phyloP scores from a whole-genome alignment of 2,797 vertebrate species.

The Lacerta agilis region DNA sequence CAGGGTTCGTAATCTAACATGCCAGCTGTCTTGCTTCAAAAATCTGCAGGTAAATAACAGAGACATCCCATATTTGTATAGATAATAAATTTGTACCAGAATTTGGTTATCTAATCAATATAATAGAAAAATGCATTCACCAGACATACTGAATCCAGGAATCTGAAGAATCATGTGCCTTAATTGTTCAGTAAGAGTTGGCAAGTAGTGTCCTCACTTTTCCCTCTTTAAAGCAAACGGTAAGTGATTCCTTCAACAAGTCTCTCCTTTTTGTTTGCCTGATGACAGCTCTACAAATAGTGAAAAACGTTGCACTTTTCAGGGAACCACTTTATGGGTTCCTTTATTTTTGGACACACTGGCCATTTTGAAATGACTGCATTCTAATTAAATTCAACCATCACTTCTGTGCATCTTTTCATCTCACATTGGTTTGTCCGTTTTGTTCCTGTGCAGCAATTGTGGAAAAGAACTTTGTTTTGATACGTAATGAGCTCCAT shows the following conservation, averaged over 20 bases:
- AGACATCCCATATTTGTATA: background rate
- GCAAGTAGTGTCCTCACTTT: constrained; percentile 16
- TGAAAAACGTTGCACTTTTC: constrained; percentile 24
- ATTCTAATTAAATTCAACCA: constrained; percentile 35
- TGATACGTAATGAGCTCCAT: background rate
- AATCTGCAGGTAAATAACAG: background rate
- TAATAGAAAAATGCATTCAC: constrained; percentile 27
- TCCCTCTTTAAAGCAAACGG: constrained; percentile 55
- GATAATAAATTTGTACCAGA: background rate
- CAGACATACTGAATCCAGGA: constrained; percentile 36
- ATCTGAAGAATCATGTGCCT: constrained; percentile 36
- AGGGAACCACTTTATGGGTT: background rate
- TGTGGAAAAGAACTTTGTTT: constrained; percentile 23
- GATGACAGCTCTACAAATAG: constrained; percentile 34
- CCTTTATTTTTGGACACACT: constrained; percentile 27
- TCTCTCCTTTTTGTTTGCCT: constrained; percentile 44
- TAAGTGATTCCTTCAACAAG: constrained; percentile 66
- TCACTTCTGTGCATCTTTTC: constrained; percentile 17
- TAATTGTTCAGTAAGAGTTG: constrained; percentile 40
- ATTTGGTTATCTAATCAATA: background rate
- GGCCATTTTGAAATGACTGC: constrained; percentile 24
- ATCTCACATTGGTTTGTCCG: constrained; percentile 25
- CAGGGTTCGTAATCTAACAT: background rate
- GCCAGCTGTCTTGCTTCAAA: constrained; percentile 5
- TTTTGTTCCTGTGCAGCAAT: constrained; percentile 1